phyloP scores from a whole-genome alignment of 2,797 vertebrate genomes.

The Limnodromus scolopaceus region DNA sequence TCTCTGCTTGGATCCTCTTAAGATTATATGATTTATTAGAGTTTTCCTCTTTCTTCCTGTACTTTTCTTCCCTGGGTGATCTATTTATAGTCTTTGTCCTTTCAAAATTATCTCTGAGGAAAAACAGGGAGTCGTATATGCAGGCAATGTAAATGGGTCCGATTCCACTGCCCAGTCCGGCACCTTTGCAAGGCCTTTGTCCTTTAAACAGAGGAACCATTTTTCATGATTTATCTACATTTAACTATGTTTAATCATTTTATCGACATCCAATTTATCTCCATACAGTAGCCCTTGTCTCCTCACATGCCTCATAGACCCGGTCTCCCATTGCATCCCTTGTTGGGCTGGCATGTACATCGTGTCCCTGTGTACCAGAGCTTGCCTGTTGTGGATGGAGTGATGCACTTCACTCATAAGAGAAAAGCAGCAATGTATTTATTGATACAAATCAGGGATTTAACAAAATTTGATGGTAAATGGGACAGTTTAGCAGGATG shows the following conservation, averaged over 20 bases:
- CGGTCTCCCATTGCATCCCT: accelerated
- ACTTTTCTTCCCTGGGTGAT: background rate
- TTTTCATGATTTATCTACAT: background rate
- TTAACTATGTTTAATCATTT: background rate
- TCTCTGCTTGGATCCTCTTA: background rate
- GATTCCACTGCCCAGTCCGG: background rate
- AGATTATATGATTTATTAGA: conserved; percentile 20
- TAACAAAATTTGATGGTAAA: background rate
- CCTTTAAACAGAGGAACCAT: background rate
- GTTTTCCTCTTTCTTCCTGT: conserved; percentile 43
- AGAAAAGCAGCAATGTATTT: background rate
- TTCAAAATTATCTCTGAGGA: background rate
- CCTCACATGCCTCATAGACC: background rate
- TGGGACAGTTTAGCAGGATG: background rate
- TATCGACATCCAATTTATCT: background rate
- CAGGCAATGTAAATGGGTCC: background rate
- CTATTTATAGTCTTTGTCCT: conserved; percentile 8
- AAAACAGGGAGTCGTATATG: background rate
- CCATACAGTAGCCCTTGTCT: background rate
- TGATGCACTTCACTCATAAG: background rate
- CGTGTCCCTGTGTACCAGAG: accelerated
- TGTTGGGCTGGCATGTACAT: background rate
- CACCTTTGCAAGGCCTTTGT: background rate
- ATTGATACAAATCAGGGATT: background rate
- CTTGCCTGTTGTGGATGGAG: background rate